phyloP scores from a whole-genome alignment of 2,888 invertebrate species.

The Cheilosia soror region DNA sequence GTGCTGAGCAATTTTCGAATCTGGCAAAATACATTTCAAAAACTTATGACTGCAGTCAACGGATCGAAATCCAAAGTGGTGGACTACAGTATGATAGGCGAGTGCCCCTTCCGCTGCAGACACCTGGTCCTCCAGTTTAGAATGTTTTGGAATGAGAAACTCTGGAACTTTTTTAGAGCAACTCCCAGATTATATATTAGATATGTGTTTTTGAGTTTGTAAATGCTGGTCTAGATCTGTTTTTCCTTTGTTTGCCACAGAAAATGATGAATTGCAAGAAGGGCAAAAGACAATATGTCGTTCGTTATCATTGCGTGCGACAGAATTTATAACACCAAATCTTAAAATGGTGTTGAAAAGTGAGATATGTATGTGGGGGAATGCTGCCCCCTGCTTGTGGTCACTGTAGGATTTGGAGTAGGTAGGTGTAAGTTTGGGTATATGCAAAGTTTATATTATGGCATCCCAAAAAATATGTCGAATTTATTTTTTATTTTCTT shows the following conservation, averaged over 20 bases:
- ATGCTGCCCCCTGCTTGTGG: too few relatives aligned
- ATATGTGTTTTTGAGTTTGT: constrained; percentile 37
- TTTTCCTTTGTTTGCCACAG: constrained; percentile 10
- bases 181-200: constrained; percentile 16
- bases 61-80: constrained; percentile 77
- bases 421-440: too few relatives aligned
- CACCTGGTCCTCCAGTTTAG: constrained; percentile 34
- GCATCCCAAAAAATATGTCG: too few relatives aligned
- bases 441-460: too few relatives aligned
- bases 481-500: too few relatives aligned
- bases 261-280: too few relatives aligned
- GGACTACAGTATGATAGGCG: constrained; percentile 77
- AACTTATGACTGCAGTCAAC: constrained; percentile 76
- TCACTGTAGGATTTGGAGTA: too few relatives aligned
- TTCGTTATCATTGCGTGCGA: too few relatives aligned
- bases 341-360: too few relatives aligned
- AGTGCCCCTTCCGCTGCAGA: constrained; percentile 76
- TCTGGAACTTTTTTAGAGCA: constrained; percentile 29
- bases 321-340: too few relatives aligned
- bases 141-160: constrained; percentile 28
- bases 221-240: constrained; percentile 42
- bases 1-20: constrained; percentile 75
- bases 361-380: too few relatives aligned
- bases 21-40: constrained; percentile 73
- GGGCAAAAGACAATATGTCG: too few relatives aligned